Evolutionary conservation across 2,888 invertebrate genomes (phyloP), one percentile per base, ranked within the genome.

Genomic region (Phasia obesa): DNA sequence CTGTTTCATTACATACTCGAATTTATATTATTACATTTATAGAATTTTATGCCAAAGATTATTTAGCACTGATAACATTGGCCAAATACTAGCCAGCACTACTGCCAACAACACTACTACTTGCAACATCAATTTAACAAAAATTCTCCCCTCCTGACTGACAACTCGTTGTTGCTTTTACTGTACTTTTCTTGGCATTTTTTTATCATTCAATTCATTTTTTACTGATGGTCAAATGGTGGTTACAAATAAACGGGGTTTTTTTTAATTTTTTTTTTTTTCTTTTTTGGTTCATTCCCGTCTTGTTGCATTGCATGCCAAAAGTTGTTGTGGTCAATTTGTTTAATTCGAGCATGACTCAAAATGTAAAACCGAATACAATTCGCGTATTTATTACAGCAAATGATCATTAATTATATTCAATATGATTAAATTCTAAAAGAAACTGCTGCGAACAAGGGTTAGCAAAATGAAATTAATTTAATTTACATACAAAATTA

Each of bases 61-160:
- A 88, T 88, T 88, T 88, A 87, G 89, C 89, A 89, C 89, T 89
- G 89, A 89, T 89, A 89, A 89, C 87, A 83, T 60, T 65, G 47
- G 87, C 86, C 86, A 87, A 87, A 88, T 84, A 75, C 75, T 78
- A 77, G 25, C 53, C 55, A 47, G 27, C 38, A 35, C 21, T 44
- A 42, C 75, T 21, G 49, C 71, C 67, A 73, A 17, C 77, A 77
- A 31, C 67, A 69, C 53, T 38, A 13, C 38, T n/a, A n/a, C 19
- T 53, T 21, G 49, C 60, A 55, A 31, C 59, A 73, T 49, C 59
- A 62, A 35, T 47, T 25, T 31, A 55, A 25, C 51, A 42, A 21
- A 7, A 47, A 59, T 42, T 69, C 69, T 64, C 64, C 80, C 75
- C 69, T 76, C 19, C 19, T 21, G 65, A 25, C 19, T 21, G 65